Evolutionary conservation across 92 coral and sea anemone species (phyloP).

Genomic region (Zoanthus sociatus): DNA sequence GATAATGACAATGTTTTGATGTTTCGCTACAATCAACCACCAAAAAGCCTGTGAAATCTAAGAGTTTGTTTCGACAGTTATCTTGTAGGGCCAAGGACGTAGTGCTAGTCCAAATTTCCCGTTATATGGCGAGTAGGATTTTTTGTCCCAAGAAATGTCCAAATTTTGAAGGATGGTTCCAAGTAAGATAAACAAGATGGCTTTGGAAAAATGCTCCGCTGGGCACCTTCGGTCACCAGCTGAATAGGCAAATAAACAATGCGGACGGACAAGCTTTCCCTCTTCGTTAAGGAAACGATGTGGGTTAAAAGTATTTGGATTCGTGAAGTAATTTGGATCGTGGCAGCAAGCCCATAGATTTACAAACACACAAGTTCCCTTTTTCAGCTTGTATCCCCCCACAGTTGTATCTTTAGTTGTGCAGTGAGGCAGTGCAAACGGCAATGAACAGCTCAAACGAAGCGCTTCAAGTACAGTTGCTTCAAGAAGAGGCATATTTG

Average conservation of each 20-base stretch:
- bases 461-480: constrained; percentile 93
- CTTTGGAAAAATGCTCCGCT: constrained; percentile 87
- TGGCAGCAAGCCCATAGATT: constrained; percentile 96
- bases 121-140: constrained; percentile 79
- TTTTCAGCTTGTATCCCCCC: constrained; percentile 79
- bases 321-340: constrained; percentile 83
- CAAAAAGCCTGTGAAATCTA: background rate
- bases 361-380: constrained; percentile 86
- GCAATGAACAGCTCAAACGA: constrained; percentile 88
- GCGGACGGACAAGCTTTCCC: constrained; percentile 72
- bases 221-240: constrained; percentile 97
- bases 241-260: constrained; percentile 85
- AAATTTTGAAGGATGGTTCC: constrained; percentile 89
- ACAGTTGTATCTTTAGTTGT: constrained; percentile 87
- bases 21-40: background rate
- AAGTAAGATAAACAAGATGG: constrained; percentile 80
- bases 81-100: constrained; percentile 81
- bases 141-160: constrained; percentile 58
- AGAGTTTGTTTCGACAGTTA: constrained; percentile 57
- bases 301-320: constrained; percentile 87
- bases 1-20: background rate
- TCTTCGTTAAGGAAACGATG: constrained; percentile 84
- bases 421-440: constrained; percentile 96
- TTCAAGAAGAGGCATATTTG: constrained; percentile 86
- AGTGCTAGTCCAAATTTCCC: constrained; percentile 88